Conservation (phyloP, 2,888 invertebrate species). For the Noctua janthe region DNA sequence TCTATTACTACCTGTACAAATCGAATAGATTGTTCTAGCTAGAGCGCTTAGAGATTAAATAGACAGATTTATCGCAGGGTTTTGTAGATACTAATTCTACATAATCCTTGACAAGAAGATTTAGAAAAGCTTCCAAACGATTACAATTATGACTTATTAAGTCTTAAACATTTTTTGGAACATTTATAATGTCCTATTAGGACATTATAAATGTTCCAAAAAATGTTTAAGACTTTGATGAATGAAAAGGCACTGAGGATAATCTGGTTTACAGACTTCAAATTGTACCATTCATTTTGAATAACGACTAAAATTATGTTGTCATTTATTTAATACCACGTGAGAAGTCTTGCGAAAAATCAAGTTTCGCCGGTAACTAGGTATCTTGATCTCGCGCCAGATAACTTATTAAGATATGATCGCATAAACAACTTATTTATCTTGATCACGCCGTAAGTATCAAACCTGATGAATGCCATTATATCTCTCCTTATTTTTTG, state of each 20-base stretch:
- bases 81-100: no score
- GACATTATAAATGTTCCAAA: constrained; percentile 1
- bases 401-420: constrained; percentile 43
- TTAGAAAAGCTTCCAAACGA: constrained; percentile 1
- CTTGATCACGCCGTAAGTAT: constrained; percentile 21
- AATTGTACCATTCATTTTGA: constrained; percentile 33
- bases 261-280: constrained; percentile 26
- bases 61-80: background rate
- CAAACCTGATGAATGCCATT: constrained; percentile 37
- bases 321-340: constrained; percentile 31
- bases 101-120: background rate
- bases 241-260: constrained; percentile 28
- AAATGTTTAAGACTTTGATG: constrained; percentile 20
- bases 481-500: background rate
- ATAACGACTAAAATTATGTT: constrained; percentile 35
- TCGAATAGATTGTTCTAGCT: background rate
- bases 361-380: constrained; percentile 35
- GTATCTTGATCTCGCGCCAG: constrained; percentile 39
- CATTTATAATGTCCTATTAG: background rate
- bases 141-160: no score
- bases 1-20: background rate
- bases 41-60: background rate
- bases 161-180: no score
- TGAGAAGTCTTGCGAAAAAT: constrained; percentile 42
- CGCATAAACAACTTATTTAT: constrained; percentile 50